These are phyloP conservation scores for Sakesphorus luctuosus DNA, from an alignment of 2,113 vertebrate genomes.

Conservation along the genomic window DNA sequence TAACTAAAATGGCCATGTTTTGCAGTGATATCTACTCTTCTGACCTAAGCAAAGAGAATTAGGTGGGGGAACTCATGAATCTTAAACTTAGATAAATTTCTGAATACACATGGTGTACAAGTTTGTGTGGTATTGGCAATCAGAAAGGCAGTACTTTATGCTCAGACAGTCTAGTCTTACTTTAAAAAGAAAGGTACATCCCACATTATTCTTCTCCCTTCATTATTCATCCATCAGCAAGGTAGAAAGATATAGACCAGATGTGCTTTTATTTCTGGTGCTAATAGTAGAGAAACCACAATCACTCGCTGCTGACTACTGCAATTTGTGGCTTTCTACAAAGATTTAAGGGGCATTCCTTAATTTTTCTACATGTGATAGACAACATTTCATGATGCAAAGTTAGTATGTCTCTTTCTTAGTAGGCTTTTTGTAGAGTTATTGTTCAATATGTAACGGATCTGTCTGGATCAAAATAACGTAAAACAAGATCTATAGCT, in stretches of 20 bases:
- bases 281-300: neutral
- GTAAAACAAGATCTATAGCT: neutral
- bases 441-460: neutral
- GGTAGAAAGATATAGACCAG: neutral
- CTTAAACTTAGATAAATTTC: neutral
- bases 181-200: neutral
- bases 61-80: neutral
- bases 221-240: neutral
- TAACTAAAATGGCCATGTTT: neutral
- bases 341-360: neutral
- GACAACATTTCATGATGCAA: neutral
- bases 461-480: neutral
- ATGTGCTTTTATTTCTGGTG: neutral
- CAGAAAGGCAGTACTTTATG: neutral
- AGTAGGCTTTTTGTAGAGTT: neutral
- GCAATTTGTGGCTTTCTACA: neutral
- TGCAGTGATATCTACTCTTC: neutral
- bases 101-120: neutral
- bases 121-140: accelerated
- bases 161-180: neutral
- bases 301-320: neutral
- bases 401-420: neutral
- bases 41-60: neutral
- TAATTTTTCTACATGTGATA: neutral
- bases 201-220: neutral